Evolutionary conservation across 1,140 invertebrate species (phyloP), one percentile per base, ranked within the genome.

Genomic region (Drepana arcuata): DNA sequence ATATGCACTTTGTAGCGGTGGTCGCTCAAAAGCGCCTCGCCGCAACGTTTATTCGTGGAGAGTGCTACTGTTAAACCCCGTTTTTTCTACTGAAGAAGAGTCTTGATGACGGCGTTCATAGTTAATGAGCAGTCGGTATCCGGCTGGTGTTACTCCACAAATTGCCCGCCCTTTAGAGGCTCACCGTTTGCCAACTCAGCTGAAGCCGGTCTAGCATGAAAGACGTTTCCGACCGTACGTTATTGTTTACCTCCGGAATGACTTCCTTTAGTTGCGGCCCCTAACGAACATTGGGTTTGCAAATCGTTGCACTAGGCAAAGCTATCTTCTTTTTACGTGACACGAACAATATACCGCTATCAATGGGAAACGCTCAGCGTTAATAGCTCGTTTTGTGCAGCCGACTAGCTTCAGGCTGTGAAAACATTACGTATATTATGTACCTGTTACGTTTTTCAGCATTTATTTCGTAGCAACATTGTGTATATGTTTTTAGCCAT

Each of bases 91-190:
- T 65, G 59, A 73, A 73, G 71, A 73, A 64, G 63, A 65, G 49
- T 61, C 69, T 77, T 81, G 72, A 81, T 81, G 77, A 77, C 68
- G 52, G 47, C 64, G 70, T 81, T 78, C 73, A 81, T 81, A 78
- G 61, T 81, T 81, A 78, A 81, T 81, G 77, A 79, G 72, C 62
- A 68, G 57, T 64, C 53, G 68, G 72, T 74, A 77, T 74, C 72
- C 77, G 69, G 48, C 41, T 55, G 61, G 63, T 66, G 70, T 61
- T 65, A 59, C 61, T 41, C 38, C 45, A 55, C 55, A 78, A 77
- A 77, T 78, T 75, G 61, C 77, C 67, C 57, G 53, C 57, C 64
- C 63, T 73, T 53, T 65, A 61, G 38, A 65, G 48, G 45, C 41
- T 50, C 41, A 39, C 48, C 59, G 60, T 71, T 73, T 74, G 63